phyloP scores from a whole-genome alignment of 2,888 invertebrate genomes.

The Meandrusa payeni region DNA sequence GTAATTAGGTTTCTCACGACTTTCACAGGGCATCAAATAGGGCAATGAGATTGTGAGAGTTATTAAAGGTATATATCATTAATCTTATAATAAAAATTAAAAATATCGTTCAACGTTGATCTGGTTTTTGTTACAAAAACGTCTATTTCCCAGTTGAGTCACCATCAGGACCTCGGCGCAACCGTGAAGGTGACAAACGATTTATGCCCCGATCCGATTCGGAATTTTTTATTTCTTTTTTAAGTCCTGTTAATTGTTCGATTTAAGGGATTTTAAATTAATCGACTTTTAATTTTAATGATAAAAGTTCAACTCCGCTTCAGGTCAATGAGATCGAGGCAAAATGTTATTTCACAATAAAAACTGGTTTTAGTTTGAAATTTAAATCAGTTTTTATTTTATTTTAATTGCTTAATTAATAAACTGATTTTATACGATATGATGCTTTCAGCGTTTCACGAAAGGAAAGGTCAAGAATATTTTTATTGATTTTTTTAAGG shows the following conservation, averaged over 20 bases:
- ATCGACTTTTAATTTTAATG: slow-evolving; percentile 3
- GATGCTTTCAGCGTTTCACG: neutral
- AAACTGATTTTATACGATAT: slow-evolving; percentile 9
- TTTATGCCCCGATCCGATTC: slow-evolving; percentile 3
- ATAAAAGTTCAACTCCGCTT: slow-evolving; percentile 15
- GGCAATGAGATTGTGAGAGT: too few species aligned
- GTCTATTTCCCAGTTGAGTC: slow-evolving; percentile 17
- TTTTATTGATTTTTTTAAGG: too few species aligned
- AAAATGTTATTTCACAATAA: slow-evolving; percentile 9
- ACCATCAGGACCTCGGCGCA: slow-evolving; percentile 13
- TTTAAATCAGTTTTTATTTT: neutral
- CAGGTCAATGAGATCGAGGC: slow-evolving; percentile 7
- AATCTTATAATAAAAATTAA: neutral
- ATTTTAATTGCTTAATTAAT: neutral
- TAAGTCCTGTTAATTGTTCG: slow-evolving; percentile 1
- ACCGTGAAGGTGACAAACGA: slow-evolving; percentile 13
- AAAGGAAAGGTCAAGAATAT: too few species aligned
- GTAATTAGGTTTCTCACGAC: too few species aligned
- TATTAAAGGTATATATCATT: too few species aligned
- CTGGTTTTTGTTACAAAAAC: slow-evolving; percentile 5
- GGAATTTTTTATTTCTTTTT: neutral
- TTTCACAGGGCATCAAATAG: too few species aligned
- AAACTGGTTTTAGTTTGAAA: neutral
- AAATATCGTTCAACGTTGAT: neutral
- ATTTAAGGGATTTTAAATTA: neutral